These are phyloP conservation scores for Ispidina picta DNA, from an alignment of 2,797 vertebrate species.

Conservation along the genomic window DNA sequence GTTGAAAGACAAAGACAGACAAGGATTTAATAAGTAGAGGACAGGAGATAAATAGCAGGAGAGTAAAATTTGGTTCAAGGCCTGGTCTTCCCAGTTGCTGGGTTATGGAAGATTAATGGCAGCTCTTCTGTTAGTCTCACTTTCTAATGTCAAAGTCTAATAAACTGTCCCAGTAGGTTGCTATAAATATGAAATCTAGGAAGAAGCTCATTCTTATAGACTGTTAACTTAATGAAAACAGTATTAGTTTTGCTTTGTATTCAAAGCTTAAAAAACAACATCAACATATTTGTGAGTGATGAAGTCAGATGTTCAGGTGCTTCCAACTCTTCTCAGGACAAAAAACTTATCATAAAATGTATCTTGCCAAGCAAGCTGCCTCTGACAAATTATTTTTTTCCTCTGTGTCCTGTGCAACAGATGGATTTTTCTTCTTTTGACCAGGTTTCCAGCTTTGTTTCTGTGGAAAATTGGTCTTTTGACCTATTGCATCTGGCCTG, in stretches of 20 bases:
- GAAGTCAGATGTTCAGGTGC: neutral
- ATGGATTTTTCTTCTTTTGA: conserved; percentile 8
- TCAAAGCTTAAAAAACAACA: neutral
- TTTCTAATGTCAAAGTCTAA: neutral
- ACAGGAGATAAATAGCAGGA: conserved; percentile 45
- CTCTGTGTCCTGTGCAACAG: neutral
- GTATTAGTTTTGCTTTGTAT: neutral
- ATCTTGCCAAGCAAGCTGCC: neutral
- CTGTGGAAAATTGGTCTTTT: neutral
- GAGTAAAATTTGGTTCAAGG: conserved; percentile 45
- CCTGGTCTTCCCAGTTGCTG: conserved; percentile 22
- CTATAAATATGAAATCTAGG: conserved; percentile 18
- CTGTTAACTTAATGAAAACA: neutral
- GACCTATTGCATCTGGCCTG: neutral
- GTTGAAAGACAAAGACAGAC: conserved; percentile 45
- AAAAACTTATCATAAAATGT: neutral
- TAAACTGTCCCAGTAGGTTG: neutral
- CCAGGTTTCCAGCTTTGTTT: conserved; percentile 1
- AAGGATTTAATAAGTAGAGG: conserved; percentile 48
- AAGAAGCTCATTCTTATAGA: neutral
- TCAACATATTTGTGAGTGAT: neutral
- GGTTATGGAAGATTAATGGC: conserved; percentile 54
- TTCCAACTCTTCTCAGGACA: neutral
- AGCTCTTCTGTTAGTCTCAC: neutral
- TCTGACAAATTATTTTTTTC: neutral